Evolutionary conservation across 1,140 invertebrate genomes (phyloP).

Genomic region (Aphaenogaster floridana): DNA sequence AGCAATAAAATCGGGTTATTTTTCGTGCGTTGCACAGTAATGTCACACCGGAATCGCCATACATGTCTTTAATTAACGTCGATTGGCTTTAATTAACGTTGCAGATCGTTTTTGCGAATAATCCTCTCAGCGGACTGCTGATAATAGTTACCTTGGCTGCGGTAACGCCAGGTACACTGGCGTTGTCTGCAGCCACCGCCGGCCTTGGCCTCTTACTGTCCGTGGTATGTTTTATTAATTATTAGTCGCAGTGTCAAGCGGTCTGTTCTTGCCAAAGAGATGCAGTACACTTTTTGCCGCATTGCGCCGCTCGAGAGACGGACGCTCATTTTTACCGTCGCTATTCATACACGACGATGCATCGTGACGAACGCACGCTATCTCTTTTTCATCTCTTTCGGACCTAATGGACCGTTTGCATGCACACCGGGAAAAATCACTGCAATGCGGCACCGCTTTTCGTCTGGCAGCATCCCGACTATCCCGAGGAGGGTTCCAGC

Average conservation of each 20-base stretch:
- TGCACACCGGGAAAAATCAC: constrained; percentile 34
- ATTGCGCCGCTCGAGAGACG: constrained; percentile 13
- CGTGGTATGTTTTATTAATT: constrained; percentile 79
- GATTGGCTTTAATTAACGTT: constrained; percentile 56
- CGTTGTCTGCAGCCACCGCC: constrained; percentile 78
- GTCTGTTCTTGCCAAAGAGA: constrained; percentile 3
- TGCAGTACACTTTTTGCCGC: constrained; percentile 12
- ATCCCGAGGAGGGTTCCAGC: background rate
- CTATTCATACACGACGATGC: constrained; percentile 39
- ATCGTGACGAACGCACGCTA: background rate
- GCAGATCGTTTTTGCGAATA: constrained; percentile 85
- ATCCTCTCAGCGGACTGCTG: constrained; percentile 85
- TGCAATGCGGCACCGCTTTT: constrained; percentile 61
- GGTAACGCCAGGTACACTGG: constrained; percentile 77
- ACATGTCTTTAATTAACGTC: constrained; percentile 25
- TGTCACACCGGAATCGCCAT: background rate
- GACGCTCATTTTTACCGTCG: background rate
- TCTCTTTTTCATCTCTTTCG: constrained; percentile 13
- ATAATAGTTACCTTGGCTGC: constrained; percentile 81
- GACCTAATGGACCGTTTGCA: constrained; percentile 10
- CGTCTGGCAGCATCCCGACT: background rate
- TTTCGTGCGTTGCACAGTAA: background rate
- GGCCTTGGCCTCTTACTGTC: constrained; percentile 84
- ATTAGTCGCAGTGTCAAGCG: constrained; percentile 22
- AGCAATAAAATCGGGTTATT: background rate